These are phyloP conservation scores for Callyntrura sp. DNA, from an alignment of 2,888 invertebrate species.

Conservation along the genomic window DNA sequence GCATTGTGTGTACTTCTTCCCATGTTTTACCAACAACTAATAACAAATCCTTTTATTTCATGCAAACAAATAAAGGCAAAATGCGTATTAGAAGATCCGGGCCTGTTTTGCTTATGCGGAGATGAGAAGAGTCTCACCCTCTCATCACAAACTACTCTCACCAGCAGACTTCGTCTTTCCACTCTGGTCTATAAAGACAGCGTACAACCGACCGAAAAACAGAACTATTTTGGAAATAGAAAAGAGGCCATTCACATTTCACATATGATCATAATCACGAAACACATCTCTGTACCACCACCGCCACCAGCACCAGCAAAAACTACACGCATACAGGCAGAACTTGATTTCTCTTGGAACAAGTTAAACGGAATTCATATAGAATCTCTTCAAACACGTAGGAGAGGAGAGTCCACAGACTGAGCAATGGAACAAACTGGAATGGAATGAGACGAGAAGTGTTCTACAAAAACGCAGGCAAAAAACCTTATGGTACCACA, in stretches of 20 bases:
- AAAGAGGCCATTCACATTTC: conserved; percentile 47
- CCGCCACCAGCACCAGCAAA: not conserved
- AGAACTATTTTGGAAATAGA: conserved; percentile 1
- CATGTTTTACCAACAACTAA: not conserved
- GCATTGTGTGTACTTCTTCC: not conserved
- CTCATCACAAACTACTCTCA: not conserved
- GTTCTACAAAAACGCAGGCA: not conserved
- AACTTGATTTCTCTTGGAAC: not conserved
- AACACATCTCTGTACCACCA: not conserved
- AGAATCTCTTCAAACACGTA: not conserved
- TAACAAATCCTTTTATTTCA: conserved; percentile 1
- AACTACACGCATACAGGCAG: not conserved
- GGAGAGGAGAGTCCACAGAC: not conserved
- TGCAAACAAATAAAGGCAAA: conserved; percentile 9
- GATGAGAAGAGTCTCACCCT: conserved; percentile 31
- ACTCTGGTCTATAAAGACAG: not conserved
- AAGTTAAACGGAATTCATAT: not conserved
- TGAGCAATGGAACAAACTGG: not conserved
- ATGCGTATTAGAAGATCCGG: conserved; percentile 53
- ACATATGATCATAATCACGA: conserved; percentile 37
- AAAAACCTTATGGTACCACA: not conserved
- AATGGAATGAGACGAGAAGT: not conserved
- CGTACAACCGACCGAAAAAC: not conserved
- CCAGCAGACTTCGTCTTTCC: not conserved
- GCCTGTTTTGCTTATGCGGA: conserved; percentile 17